Evolutionary conservation across 2,888 invertebrate species (phyloP).

Genomic region (Iselma pallidipennis): DNA sequence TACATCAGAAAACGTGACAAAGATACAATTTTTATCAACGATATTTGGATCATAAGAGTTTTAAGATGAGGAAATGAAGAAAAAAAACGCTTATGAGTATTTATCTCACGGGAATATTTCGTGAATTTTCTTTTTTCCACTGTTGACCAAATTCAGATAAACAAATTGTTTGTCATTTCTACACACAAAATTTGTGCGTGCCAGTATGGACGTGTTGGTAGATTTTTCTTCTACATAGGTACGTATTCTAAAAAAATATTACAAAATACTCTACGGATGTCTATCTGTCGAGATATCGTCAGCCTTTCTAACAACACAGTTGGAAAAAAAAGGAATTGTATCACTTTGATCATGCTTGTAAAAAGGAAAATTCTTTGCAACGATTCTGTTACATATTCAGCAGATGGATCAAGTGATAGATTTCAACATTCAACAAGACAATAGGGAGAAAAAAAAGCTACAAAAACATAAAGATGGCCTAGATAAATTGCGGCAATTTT

Average conservation of each 20-base stretch:
- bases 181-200: not conserved
- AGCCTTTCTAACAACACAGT: too few species aligned
- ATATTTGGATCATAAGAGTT: conserved; percentile 9
- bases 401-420: not conserved
- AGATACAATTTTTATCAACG: conserved; percentile 17
- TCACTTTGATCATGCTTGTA: too few species aligned
- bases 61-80: conserved; percentile 5
- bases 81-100: conserved; percentile 10
- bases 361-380: too few species aligned
- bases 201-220: too few species aligned
- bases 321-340: too few species aligned
- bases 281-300: too few species aligned
- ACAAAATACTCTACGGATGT: too few species aligned
- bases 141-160: not conserved
- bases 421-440: not conserved
- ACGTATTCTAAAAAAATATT: too few species aligned
- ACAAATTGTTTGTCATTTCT: not conserved
- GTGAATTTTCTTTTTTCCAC: not conserved
- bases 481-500: not conserved
- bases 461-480: not conserved
- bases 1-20: conserved; percentile 33
- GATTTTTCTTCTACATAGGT: too few species aligned
- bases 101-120: conserved; percentile 24
- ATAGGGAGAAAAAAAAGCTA: not conserved
- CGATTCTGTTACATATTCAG: too few species aligned